Conservation (phyloP, 2,113 vertebrate genomes). For the Vulpes vulpes region DNA sequence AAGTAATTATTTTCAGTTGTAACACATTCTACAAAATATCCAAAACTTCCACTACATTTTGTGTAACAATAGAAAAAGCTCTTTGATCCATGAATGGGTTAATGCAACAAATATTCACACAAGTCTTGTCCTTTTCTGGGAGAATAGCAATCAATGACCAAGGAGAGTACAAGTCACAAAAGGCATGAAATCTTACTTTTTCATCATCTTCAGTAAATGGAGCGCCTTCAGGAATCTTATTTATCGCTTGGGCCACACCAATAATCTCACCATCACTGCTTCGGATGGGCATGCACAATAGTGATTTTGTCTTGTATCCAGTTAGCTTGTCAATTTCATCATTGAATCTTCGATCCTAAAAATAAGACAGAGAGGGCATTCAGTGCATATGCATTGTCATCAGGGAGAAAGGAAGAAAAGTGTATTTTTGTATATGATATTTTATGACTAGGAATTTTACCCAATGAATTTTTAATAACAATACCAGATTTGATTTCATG, state of each 20-base stretch:
- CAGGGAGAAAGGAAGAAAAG: neutral
- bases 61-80: slow-evolving; percentile 42
- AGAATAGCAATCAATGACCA: slow-evolving; percentile 53
- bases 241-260: slow-evolving; percentile 98
- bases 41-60: slow-evolving; percentile 39
- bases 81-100: slow-evolving; percentile 60
- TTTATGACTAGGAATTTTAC: neutral
- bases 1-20: slow-evolving; percentile 68
- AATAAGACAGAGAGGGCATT: slow-evolving; percentile 75
- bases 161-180: slow-evolving; percentile 11
- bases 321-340: slow-evolving; percentile 99
- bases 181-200: slow-evolving; percentile 90
- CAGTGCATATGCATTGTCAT: neutral
- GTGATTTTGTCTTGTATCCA: slow-evolving; percentile 98
- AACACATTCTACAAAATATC: slow-evolving; percentile 31
- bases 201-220: slow-evolving; percentile 98
- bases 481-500: neutral
- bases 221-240: slow-evolving; percentile 95
- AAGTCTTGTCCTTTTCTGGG: slow-evolving; percentile 57
- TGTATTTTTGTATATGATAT: neutral
- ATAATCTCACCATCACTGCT: slow-evolving; percentile 98
- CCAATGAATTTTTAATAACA: slow-evolving; percentile 20
- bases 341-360: slow-evolving; percentile 97
- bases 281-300: slow-evolving; percentile 97
- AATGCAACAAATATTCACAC: slow-evolving; percentile 61